A percentile compares a stretch with the other conserved stretches of the same genome.
phyloP scores from a whole-genome alignment of 2,113 vertebrate genomes.

The rabbit (Oryctolagus cuniculus) region DNA sequence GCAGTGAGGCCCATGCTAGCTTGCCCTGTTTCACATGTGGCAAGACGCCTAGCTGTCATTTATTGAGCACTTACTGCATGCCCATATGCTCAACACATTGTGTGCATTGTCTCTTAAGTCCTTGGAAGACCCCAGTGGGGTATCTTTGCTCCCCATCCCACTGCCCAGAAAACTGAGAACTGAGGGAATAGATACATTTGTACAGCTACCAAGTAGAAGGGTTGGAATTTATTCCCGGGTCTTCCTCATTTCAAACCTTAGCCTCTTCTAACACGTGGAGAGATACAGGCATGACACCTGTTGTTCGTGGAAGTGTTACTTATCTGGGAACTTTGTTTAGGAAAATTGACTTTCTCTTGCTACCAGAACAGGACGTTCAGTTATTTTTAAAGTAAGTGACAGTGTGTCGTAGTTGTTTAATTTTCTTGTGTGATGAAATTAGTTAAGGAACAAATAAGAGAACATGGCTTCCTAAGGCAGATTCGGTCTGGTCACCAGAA shows the following conservation, averaged over 20 bases:
- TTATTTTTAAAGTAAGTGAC: constrained; percentile 25
- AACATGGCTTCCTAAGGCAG: neutral
- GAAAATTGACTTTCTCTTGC: neutral
- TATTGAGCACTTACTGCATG: neutral
- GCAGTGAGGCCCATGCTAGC: neutral
- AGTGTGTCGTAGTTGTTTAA: neutral
- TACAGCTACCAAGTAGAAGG: neutral
- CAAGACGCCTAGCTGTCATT: neutral
- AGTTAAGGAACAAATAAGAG: constrained; percentile 43
- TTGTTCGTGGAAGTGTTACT: neutral
- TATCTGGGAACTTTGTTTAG: constrained; percentile 6
- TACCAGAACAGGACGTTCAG: neutral
- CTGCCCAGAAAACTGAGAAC: neutral
- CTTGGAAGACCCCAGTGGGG: neutral
- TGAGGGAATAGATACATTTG: neutral
- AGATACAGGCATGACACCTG: neutral
- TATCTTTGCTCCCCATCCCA: neutral
- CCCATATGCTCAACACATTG: neutral
- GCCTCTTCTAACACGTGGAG: neutral
- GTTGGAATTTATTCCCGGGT: neutral
- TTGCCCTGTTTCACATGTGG: neutral
- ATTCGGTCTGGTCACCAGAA: constrained; percentile 28
- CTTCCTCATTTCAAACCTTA: constrained; percentile 22
- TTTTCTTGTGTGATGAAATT: constrained; percentile 38
- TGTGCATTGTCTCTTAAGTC: neutral